These are phyloP conservation scores for Cephus pygmeus DNA, from an alignment of 2,888 invertebrate genomes.

Conservation along the genomic window DNA sequence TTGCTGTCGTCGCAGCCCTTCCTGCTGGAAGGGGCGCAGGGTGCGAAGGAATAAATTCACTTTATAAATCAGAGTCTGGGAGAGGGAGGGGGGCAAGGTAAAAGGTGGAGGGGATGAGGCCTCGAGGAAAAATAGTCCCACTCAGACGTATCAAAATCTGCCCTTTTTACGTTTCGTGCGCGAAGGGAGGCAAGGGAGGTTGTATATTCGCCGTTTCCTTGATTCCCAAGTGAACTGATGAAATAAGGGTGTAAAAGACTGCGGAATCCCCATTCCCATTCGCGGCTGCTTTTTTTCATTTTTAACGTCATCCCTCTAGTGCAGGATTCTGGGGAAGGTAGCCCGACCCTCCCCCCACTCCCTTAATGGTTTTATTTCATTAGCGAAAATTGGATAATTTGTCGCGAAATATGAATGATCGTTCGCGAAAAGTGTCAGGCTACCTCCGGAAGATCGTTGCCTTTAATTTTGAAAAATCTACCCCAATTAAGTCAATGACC, in stretches of 20 bases:
- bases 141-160: background rate
- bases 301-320: background rate
- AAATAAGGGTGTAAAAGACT: background rate
- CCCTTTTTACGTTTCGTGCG: background rate
- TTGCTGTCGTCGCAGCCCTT: no score
- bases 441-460: no score
- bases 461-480: no score
- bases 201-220: background rate
- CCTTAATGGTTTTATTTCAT: background rate
- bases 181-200: background rate
- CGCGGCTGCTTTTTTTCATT: background rate
- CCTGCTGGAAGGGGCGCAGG: no score
- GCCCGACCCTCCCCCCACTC: no score
- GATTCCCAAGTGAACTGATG: no score
- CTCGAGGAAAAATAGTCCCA: background rate
- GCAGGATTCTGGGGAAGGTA: no score
- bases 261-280: background rate
- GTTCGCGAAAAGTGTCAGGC: background rate
- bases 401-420: background rate
- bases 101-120: background rate
- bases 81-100: no score
- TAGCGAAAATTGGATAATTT: background rate
- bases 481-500: no score
- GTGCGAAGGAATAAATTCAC: conserved; percentile 1
- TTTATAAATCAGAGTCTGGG: background rate